Conservation (phyloP, 2,113 vertebrate genomes). For the Myotis brandtii region DNA sequence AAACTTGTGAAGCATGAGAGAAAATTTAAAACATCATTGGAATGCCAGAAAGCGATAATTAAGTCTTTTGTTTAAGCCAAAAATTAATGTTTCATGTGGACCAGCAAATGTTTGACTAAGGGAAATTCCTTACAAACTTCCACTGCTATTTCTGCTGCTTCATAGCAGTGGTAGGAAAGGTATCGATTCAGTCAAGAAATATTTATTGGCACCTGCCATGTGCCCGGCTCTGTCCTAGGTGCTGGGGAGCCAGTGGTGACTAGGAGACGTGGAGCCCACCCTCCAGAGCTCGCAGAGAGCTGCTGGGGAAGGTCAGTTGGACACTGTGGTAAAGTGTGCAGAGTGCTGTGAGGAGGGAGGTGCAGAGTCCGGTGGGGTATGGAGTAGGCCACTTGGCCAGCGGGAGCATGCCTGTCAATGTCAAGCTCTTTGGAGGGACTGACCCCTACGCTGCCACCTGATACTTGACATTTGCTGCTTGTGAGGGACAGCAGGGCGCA, state of each 20-base stretch:
- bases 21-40: neutral
- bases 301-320: neutral
- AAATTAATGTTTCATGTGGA: neutral
- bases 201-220: no score
- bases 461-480: neutral
- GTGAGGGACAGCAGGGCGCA: neutral
- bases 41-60: neutral
- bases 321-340: neutral
- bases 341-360: neutral
- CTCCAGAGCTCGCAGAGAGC: neutral
- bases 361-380: no score
- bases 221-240: neutral
- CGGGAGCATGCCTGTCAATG: neutral
- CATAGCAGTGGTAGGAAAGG: neutral
- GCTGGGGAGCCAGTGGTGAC: neutral
- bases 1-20: neutral
- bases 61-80: neutral
- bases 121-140: neutral
- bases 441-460: neutral
- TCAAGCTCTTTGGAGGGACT: neutral
- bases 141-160: neutral
- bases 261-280: accelerated
- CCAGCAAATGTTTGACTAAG: neutral
- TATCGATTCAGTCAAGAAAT: neutral
- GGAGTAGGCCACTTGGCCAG: neutral